Base-by-base conservation (phyloP, 2,797 vertebrate genomes). In the Sebastes matsubarae region DNA sequence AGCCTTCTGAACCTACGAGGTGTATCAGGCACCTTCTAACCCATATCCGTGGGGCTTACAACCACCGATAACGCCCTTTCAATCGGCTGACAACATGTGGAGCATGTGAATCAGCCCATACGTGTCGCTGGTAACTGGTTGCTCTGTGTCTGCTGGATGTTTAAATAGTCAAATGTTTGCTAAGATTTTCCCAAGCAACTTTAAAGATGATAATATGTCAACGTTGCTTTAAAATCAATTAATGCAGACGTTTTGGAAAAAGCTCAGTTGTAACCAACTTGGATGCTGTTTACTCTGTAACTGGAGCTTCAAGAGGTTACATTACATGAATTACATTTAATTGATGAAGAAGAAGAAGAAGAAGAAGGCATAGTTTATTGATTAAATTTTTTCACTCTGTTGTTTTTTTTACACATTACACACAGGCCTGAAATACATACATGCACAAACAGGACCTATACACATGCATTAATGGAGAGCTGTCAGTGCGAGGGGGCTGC, bases 241-340 rank as follows among this genome's bases (percentile, higher is more conserved):
- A 27, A 8, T 27, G 58, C 27, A 50, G 16, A 20, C 18, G 18
- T 50, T 50, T 50, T 18, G 20, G 3, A 50, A 50, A 50, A 50
- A 50, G 46, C 8, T 20, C 46, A n/a, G 10, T 34, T 34, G 5
- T 63, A 63, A 32, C 30, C 3, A 0, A 29, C 5, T n/a, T 57
- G 18, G 66, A 66, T 18, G 18, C n/a, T 59, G 20, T 59, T 59
- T 50, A 27, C 6, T 36, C 32, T 38, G 12, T 30, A 16, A 42
- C 54, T 9, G 54, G 32, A n/a, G 24, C 27, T 32, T 18, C 8
- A 38, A 59, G 34, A 50, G 3, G 46, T 50, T 20, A 61, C 55
- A 38, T 12, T 20, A 22, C 55, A 25, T 59, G 75, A 72, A 72
- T 81, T 75, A 72, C 20, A 72, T 64, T 18, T 64, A 72, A 82